Evolutionary conservation across 92 coral and sea anemone genomes (phyloP).

Genomic region (Zoanthus sociatus): DNA sequence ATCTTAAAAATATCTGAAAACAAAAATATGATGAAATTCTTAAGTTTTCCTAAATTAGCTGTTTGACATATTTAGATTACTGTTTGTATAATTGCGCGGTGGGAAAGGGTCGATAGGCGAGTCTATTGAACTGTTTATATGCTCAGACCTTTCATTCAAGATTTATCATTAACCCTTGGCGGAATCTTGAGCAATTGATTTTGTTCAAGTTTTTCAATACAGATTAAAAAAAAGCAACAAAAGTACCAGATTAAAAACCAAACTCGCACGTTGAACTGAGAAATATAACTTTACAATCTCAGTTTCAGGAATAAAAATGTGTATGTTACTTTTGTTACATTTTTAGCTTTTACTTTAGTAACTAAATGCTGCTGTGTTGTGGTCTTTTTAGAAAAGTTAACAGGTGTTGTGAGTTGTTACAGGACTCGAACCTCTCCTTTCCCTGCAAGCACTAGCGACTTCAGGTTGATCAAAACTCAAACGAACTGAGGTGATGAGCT

Average conservation of each 20-base stretch:
- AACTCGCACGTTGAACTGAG: neutral
- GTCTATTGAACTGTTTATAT: conserved; percentile 11
- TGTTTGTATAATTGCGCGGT: conserved; percentile 26
- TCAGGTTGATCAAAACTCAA: neutral
- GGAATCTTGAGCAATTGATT: neutral
- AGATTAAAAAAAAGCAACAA: neutral
- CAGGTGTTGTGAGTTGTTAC: conserved; percentile 1
- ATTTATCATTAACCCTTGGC: neutral
- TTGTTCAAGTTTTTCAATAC: neutral
- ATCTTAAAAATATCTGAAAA: neutral
- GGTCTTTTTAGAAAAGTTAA: neutral
- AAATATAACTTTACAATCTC: neutral
- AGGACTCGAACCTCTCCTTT: neutral
- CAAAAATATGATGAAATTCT: neutral
- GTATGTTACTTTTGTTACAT: neutral
- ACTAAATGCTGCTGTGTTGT: neutral
- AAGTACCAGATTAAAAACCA: neutral
- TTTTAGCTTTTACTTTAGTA: neutral
- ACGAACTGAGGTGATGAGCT: neutral
- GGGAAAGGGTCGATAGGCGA: conserved; percentile 22
- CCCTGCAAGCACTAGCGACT: neutral
- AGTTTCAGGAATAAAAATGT: neutral
- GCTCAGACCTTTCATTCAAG: neutral
- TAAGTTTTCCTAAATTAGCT: conserved; percentile 10
- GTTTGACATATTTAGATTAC: conserved; percentile 26